phyloP scores from a whole-genome alignment of 2,888 invertebrate genomes.

The Dasysyrphus tricinctus region DNA sequence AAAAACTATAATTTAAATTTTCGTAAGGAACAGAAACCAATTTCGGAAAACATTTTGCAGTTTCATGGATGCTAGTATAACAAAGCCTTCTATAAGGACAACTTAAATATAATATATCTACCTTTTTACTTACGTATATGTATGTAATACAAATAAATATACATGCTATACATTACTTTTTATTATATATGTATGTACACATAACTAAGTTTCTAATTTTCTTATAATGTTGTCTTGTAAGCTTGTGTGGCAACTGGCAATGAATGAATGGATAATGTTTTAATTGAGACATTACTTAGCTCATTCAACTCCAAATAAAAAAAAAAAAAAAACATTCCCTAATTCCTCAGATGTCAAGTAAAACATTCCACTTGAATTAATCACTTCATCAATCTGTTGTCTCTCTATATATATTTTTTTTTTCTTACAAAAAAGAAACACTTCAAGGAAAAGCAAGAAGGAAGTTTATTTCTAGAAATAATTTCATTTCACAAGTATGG shows the following conservation, averaged over 20 bases:
- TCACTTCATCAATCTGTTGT: constrained; percentile 5
- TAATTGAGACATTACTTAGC: not conserved
- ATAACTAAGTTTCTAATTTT: too few species aligned
- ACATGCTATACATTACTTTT: too few species aligned
- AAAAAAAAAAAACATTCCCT: not conserved
- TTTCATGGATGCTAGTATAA: too few species aligned
- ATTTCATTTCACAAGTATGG: too few species aligned
- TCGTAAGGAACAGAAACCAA: too few species aligned
- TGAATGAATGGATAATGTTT: not conserved
- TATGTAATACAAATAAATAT: too few species aligned
- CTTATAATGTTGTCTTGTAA: not conserved
- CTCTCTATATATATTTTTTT: not conserved
- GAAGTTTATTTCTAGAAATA: not conserved
- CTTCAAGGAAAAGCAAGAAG: not conserved
- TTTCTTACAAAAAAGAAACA: not conserved
- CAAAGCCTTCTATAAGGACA: too few species aligned
- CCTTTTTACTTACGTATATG: too few species aligned
- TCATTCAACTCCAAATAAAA: not conserved
- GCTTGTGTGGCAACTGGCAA: not conserved
- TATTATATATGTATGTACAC: too few species aligned
- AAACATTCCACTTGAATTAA: constrained; percentile 21
- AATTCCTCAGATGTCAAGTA: constrained; percentile 6
- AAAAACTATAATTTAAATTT: too few species aligned
- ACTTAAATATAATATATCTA: too few species aligned
- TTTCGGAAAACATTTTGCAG: too few species aligned